Base-by-base conservation (phyloP, 1,140 invertebrate genomes). In the Drosophila littoralis region DNA sequence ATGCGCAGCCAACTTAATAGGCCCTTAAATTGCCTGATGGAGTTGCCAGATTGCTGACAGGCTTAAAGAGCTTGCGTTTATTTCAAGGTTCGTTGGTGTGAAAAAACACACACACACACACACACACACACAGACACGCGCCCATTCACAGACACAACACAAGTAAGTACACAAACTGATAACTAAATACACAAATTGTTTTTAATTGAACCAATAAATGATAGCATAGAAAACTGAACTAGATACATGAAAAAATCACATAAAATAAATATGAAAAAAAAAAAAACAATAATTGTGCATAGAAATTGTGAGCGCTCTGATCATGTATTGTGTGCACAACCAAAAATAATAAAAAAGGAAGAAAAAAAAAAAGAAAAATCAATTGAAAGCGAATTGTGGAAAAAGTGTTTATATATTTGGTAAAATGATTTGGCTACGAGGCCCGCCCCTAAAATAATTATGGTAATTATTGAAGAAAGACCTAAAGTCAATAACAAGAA, bases 281-380 rank as follows among this genome's bases (percentile, higher is more conserved):
- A 57, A 61, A 35, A 45, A 33, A 66, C 13, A 74, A 81, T 70
- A 82, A 81, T 66, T 78, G 75, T 82, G 80, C 79, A 79, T 45
- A 59, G 36, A 54, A 79, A 51, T 63, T 35, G 57, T 42, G 43
- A 43, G 33, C 55, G 40, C 52, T 42, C 22, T 42, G 22, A 55
- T 42, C 57, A 42, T 50, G 15, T 68, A 28, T 32, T 59, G 45
- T 58, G 64, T 72, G 72, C 74, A 69, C 42, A 64, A 57, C 48
- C 45, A 68, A 79, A 69, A 42, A 3, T n/a, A n/a, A n/a, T n/a
- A n/a, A n/a, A n/a, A 22, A 22, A 22, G 22, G 68, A 79, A 69
- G 33, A 4, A 74, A 79, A 64, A 33, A 4, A 74, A 79, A 64
- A 42, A 4, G n/a, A 15, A 33, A 42, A 65, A 36, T 54, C 15